Evolutionary conservation across 2,113 vertebrate genomes (phyloP), one percentile per base, ranked within the genome.

Genomic region (Burhinus oedicnemus): DNA sequence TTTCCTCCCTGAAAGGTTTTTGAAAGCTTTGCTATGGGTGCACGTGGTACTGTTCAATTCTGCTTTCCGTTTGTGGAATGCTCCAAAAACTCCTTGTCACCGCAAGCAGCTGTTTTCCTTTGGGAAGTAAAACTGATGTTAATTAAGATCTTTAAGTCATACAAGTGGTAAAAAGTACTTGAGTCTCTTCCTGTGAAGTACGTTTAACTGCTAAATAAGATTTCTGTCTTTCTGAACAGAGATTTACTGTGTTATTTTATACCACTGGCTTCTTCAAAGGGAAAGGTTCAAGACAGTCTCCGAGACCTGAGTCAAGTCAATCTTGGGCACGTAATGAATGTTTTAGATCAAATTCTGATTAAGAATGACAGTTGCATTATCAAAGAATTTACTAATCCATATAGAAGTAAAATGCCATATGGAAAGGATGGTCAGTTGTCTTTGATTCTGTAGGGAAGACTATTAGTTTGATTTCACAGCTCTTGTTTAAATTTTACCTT

Each of bases 71-170:
- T 52, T 52, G 34, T 83, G 66, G 65, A 79, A 36, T 76, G 77
- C 49, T 94, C 49, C 8, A 30, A 65, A 88, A 85, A 45, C 12
- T 5, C 34, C 51, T 79, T 87, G 80, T 72, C 70, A 91, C 62
- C 5, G 19, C 76, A 49, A 91, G 54, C 77, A 95, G 80, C 81
- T 95, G 74, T 95, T 91, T 93, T 91, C 81, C 66, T 92, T 70
- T 87, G 78, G 62, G 89, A 95, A 87, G 85, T 76, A 72, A 80
- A 91, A 64, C 36, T 66, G 66, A 80, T 62, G 74, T 80, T 97
- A 93, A 95, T 92, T 76, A 93, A 89, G 74, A 54, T 77, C 70
- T 95, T 87, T 93, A 91, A 83, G 80, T 94, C 87, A 54, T n/a
- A 80, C 55, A 32, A 80, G 34, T 9, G 11, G 26, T 77, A 77